Conservation (phyloP, 2,113 vertebrate species). For the Mus spicilegus region DNA sequence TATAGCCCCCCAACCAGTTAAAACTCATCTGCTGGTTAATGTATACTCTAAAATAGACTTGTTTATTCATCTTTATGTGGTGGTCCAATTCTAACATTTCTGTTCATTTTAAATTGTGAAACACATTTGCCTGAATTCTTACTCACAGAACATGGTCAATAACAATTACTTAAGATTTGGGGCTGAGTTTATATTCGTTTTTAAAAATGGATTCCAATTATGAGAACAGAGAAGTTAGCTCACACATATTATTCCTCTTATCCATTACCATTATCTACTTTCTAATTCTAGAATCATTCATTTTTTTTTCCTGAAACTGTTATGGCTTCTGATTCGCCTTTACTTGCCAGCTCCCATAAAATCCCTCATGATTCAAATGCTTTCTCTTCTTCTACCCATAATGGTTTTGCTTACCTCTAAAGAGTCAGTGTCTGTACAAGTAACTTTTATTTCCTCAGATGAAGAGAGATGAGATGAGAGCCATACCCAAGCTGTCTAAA, state of each 20-base stretch:
- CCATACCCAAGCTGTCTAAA: too few species aligned
- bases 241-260: background rate
- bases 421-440: slow-evolving; percentile 15
- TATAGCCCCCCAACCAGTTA: background rate
- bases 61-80: background rate
- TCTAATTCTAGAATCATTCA: background rate
- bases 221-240: background rate
- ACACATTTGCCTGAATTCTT: background rate
- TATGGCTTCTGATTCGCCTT: background rate
- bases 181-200: slow-evolving; percentile 13
- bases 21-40: background rate
- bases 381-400: slow-evolving; percentile 55
- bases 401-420: slow-evolving; percentile 47
- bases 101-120: slow-evolving; percentile 30
- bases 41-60: background rate
- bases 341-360: slow-evolving; percentile 35
- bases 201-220: slow-evolving; percentile 26
- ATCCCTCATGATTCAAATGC: slow-evolving; percentile 33
- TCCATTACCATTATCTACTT: background rate
- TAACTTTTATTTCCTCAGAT: too few species aligned
- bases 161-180: slow-evolving; percentile 46
- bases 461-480: too few species aligned
- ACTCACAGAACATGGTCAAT: background rate
- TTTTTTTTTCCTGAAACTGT: slow-evolving; percentile 19
- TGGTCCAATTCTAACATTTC: slow-evolving; percentile 24